Base-by-base conservation (phyloP, 2,888 invertebrate species). In the Lepidocyrtinus sp. region DNA sequence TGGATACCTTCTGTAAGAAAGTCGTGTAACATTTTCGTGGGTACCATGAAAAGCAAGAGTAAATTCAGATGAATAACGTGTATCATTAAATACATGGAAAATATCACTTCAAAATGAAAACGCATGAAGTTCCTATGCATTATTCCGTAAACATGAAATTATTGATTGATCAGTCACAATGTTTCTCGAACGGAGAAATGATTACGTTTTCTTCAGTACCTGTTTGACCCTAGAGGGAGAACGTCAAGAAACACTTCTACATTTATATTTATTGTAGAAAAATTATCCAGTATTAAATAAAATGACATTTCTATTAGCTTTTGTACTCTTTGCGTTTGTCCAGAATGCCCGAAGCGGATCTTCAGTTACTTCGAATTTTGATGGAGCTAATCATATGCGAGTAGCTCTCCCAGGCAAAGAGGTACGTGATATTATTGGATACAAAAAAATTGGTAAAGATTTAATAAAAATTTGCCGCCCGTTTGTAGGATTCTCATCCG, bases 401-500 rank as follows among this genome's bases (percentile, higher is more conserved):
- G 65, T 59, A 1, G 36, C 72, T 9, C 55, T 68, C 24, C 45
- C 19, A 17, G 73, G 73, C 46, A 36, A 22, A 73, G 22, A 73
- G 64, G 73, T 71, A 22, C 27, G 17, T 59, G 5, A 26, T 68
- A 12, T 2, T 45, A 45, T 25, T 21, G 36, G 26, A n/a, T 25
- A 17, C 26, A 21, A 65, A 3, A 17, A 36, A 65, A 12, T 19
- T 22, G n/a, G n/a, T 70, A 26, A 21, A n/a, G 27, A 15, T n/a
- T 64, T 15, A 64, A 64, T 22, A n/a, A n/a, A 26, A 26, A 5
- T 64, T 36, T n/a, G 7, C 22, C 19, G 26, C 9, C 26, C 26
- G 25, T 15, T 64, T 7, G 25, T 27, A 73, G 75, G 36, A 76
- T 24, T 76, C 75, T 17, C 1, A 63, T 50, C 75, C 75, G 9